A percentile compares a stretch with the other conserved stretches of the same genome.
Conservation (phyloP, 2,888 invertebrate genomes). For the Meiosimyza decipiens region DNA sequence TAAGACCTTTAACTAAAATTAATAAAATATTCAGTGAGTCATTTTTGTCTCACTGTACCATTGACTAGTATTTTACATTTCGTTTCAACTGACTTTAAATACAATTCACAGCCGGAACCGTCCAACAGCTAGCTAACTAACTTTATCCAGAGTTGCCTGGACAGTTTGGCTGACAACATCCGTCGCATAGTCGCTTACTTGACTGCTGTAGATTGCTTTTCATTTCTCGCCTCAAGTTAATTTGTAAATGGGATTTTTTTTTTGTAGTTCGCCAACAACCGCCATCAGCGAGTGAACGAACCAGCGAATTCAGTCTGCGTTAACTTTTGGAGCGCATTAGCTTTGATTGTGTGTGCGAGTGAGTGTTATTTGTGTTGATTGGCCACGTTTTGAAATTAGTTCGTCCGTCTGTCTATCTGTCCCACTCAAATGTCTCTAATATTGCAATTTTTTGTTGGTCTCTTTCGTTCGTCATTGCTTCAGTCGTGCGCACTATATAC, state of each 20-base stretch:
- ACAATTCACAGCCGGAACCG: constrained; percentile 51
- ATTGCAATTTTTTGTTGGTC: too few species aligned
- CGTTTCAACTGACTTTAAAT: constrained; percentile 50
- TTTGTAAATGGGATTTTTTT: constrained; percentile 57
- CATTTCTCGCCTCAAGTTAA: constrained; percentile 56
- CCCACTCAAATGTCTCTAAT: too few species aligned
- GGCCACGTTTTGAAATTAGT: constrained; percentile 61
- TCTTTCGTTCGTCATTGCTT: too few species aligned
- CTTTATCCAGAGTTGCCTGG: not conserved
- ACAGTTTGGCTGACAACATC: constrained; percentile 6
- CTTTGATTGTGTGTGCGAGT: constrained; percentile 11
- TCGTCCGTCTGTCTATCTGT: constrained; percentile 19
- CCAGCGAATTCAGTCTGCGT: not conserved
- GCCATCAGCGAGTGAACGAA: not conserved
- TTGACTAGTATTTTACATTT: constrained; percentile 23
- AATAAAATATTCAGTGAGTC: too few species aligned
- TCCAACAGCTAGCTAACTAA: not conserved
- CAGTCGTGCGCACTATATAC: too few species aligned
- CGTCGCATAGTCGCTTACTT: not conserved
- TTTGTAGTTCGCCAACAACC: not conserved
- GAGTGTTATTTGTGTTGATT: constrained; percentile 47
- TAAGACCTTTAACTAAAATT: too few species aligned
- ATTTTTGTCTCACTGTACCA: constrained; percentile 3
- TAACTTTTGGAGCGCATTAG: constrained; percentile 18
- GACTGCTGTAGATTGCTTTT: constrained; percentile 31